A percentile compares a stretch with the other conserved stretches of the same genome.
Conservation (phyloP, 2,888 invertebrate species). For the Chloromyia formosa region DNA sequence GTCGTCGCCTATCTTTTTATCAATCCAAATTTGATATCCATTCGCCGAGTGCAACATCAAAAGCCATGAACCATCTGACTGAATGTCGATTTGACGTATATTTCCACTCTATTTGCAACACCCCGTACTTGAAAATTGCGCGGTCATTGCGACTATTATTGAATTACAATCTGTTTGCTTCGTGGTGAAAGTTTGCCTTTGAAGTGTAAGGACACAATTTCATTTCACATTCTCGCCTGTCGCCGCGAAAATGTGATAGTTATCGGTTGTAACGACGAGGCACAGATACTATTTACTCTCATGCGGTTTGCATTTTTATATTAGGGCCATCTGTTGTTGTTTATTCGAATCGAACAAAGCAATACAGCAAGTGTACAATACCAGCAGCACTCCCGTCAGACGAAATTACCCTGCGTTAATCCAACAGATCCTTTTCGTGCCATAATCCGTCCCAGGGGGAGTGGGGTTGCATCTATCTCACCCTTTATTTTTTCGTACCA, state of each 20-base stretch:
- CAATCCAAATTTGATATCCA: too few species aligned
- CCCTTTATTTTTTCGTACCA: background rate
- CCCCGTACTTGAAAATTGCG: too few species aligned
- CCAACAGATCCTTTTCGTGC: slow-evolving; percentile 16
- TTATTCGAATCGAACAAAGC: slow-evolving; percentile 3
- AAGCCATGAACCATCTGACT: too few species aligned
- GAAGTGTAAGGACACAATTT: slow-evolving; percentile 8
- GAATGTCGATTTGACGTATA: too few species aligned
- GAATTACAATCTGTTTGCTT: slow-evolving; percentile 7
- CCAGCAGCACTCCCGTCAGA: background rate
- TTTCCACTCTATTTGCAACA: too few species aligned
- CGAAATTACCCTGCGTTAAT: slow-evolving; percentile 31
- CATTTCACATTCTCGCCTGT: slow-evolving; percentile 14
- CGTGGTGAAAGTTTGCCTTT: slow-evolving; percentile 1
- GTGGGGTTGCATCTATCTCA: background rate
- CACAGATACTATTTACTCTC: slow-evolving; percentile 6
- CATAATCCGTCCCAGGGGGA: background rate
- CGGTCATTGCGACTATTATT: background rate
- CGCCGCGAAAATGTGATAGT: slow-evolving; percentile 14
- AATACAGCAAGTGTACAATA: background rate
- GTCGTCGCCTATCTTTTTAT: too few species aligned
- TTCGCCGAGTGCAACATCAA: too few species aligned
- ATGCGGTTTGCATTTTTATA: slow-evolving; percentile 35
- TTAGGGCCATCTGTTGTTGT: slow-evolving; percentile 43
- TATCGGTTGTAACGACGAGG: slow-evolving; percentile 28